Evolutionary conservation across 1,140 invertebrate species (phyloP), one percentile per base, ranked within the genome.

Genomic region (Dolichoris vasculosae): DNA sequence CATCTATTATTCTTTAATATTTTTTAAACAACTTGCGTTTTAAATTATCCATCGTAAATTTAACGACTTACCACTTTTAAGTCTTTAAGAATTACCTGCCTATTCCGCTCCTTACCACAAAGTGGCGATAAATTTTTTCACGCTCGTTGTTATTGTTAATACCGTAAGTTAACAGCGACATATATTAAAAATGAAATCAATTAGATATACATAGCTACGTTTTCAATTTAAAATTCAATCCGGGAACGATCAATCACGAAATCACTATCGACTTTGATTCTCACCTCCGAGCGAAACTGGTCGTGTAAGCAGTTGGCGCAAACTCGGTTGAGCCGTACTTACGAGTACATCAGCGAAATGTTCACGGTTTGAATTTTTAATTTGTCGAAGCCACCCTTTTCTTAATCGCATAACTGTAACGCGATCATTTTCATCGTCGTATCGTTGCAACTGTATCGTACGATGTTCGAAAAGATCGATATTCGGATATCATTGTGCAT

Each of bases 121-220:
- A 82, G 69, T 59, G 48, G 13, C 35, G 17, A 82, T 82, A 82
- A 59, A 82, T 75, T 48, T 79, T 64, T 79, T 63, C 43, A 40
- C 67, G 20, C 35, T 15, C 3, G 40, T 69, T 23, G 15, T 38
- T 69, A 69, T 38, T 20, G 20, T 35, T 30, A 15, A 69, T 69
- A 38, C 32, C 32, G 15, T 30, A 20, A 4, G 15, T 64, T 32
- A 67, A 67, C n/a, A 30, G 23, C 48, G 69, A 82, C 48, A 73
- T 75, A 73, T 82, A 75, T 76, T 64, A 83, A 51, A 26, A 83
- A 83, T 83, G 46, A 83, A 83, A 83, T 83, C 82, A 83, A 83
- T 76, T 63, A 76, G 55, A 64, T 46, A 38, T n/a, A 40, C 35
- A 17, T 35, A 51, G 46, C 17, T 59, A n/a, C 4, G 43, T 35